These are phyloP conservation scores for Cyphomyrmex costatus DNA, from an alignment of 1,140 invertebrate genomes.

Conservation along the genomic window DNA sequence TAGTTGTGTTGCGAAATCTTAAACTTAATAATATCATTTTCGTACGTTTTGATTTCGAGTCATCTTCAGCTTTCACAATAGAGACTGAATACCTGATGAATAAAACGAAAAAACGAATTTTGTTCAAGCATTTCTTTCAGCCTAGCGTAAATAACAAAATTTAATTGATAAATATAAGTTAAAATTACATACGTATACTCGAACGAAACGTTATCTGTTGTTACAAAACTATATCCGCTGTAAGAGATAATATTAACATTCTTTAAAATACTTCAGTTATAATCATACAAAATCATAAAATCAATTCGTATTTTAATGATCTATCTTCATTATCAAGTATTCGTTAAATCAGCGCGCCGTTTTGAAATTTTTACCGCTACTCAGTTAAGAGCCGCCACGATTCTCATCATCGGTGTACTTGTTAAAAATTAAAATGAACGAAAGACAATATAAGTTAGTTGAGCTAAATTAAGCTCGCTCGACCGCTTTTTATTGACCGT, in stretches of 20 bases:
- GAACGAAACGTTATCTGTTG: not conserved
- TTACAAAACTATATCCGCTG: too few species aligned
- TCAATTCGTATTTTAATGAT: slow-evolving; percentile 16
- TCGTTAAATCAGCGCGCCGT: not conserved
- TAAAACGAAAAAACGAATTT: too few species aligned
- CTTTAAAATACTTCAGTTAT: not conserved
- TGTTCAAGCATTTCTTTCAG: too few species aligned
- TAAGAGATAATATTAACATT: not conserved
- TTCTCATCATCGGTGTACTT: not conserved
- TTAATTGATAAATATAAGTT: too few species aligned
- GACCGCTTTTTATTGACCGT: not conserved
- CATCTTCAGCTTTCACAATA: too few species aligned
- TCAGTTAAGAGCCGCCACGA: not conserved
- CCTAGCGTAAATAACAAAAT: too few species aligned
- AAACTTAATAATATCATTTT: too few species aligned
- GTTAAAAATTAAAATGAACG: slow-evolving; percentile 11
- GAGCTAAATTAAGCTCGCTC: slow-evolving; percentile 20
- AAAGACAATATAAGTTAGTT: slow-evolving; percentile 60
- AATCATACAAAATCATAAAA: not conserved
- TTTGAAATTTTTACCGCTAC: not conserved
- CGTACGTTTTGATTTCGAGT: too few species aligned
- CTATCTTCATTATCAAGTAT: not conserved
- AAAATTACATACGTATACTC: too few species aligned
- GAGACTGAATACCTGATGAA: too few species aligned
- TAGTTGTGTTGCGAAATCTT: too few species aligned